A percentile compares a stretch with the other conserved stretches of the same genome.
phyloP scores from a whole-genome alignment of 2,113 vertebrate species.

The Excalfactoria chinensis region DNA sequence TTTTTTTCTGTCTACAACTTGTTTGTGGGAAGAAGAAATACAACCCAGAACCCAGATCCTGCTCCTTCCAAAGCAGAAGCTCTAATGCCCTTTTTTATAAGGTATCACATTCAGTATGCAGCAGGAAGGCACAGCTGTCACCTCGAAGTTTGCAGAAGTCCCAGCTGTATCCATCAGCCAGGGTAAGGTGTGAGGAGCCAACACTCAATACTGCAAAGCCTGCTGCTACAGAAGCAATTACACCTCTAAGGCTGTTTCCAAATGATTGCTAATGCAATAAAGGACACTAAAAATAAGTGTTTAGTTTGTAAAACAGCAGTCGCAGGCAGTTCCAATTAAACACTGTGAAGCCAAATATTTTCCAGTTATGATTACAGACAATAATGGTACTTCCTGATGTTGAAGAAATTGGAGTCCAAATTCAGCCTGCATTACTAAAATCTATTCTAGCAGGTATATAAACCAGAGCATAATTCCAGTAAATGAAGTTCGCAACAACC shows the following conservation, averaged over 20 bases:
- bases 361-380: background rate
- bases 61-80: background rate
- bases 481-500: background rate
- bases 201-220: background rate
- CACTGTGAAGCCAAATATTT: background rate
- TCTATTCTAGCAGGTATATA: background rate
- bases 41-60: background rate
- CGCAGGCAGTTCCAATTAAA: background rate
- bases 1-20: background rate
- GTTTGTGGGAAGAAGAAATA: background rate
- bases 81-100: background rate
- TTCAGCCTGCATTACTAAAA: background rate
- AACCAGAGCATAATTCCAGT: background rate
- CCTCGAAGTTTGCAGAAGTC: background rate
- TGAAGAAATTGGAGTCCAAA: background rate
- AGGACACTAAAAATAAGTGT: background rate
- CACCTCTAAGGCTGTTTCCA: background rate
- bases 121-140: background rate
- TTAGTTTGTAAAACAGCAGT: background rate
- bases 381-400: background rate
- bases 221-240: background rate
- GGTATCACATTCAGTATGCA: background rate
- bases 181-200: background rate
- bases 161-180: background rate
- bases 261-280: background rate